Percentiles rank a stretch among this genome's conserved stretches.
phyloP scores from a whole-genome alignment of 2,113 vertebrate genomes.

The Corythaeola cristata region DNA sequence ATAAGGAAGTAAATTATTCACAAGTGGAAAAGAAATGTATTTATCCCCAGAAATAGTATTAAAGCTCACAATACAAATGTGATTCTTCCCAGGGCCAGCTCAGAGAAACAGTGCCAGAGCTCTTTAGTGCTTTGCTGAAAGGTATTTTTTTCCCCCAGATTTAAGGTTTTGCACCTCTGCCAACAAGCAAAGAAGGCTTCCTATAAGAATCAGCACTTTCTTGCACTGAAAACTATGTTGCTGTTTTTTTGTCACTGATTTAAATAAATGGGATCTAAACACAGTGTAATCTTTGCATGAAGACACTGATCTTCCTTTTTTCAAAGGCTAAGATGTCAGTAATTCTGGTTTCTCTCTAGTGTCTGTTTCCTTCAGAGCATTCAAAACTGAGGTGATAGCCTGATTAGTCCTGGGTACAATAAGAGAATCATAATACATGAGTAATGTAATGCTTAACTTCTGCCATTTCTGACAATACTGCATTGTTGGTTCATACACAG shows the following conservation, averaged over 20 bases:
- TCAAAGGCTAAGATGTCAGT: neutral
- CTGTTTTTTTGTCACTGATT: neutral
- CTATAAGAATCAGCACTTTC: neutral
- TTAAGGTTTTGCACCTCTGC: neutral
- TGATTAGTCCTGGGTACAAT: neutral
- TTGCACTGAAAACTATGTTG: neutral
- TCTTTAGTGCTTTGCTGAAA: neutral
- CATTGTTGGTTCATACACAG: neutral
- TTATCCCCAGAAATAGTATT: conserved; percentile 1
- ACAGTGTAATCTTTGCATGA: neutral
- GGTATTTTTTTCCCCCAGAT: neutral
- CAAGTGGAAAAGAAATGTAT: neutral
- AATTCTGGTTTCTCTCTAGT: neutral
- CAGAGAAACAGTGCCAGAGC: neutral
- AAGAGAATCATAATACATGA: neutral
- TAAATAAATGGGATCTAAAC: neutral
- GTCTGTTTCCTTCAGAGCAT: neutral
- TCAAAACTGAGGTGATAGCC: neutral
- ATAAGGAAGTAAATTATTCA: conserved; percentile 26
- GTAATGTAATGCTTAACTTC: neutral
- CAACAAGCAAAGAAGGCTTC: neutral
- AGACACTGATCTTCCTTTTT: neutral
- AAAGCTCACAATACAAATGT: neutral
- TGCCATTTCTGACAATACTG: neutral
- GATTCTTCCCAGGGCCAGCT: neutral